Base-by-base conservation (phyloP, 1,140 invertebrate genomes). In the Drosophila bocki region DNA sequence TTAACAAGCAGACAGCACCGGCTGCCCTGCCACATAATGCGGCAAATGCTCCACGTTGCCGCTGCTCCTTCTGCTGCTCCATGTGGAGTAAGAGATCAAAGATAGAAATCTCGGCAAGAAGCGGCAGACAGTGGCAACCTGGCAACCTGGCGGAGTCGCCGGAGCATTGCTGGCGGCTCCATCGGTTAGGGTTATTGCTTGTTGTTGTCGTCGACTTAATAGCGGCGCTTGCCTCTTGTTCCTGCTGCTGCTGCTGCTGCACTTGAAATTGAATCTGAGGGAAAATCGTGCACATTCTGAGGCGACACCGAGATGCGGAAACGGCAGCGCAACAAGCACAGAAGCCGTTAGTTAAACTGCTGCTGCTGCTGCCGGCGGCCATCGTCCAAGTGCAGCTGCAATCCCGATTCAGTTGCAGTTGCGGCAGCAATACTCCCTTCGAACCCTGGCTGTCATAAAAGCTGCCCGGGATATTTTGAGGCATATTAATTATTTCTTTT, bases 21-120 rank as follows among this genome's bases (percentile, higher is more conserved):
- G 51, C 67, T 65, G 64, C 78, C 61, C 82, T 68, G 56, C 64
- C 60, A 81, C 70, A 74, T 74, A 74, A 74, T 75, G 70, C 70
- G 70, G 72, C 72, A 57, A 62, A 42, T 41, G 70, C 57, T 59
- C 67, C 67, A 45, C 67, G 65, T 59, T 65, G 76, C 51, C 47
- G 62, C 9, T 53, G 54, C 11, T 65, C 57, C 47, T 79, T 75
- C 75, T 65, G 51, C 83, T 56, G 54, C 75, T 77, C 56, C 75
- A 87, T 87, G 84, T 87, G 84, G 84, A 87, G 84, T 87, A 87
- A 87, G 84, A 87, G 84, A 87, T 87, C 84, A 87, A 87, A 87
- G 84, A 87, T 87, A 87, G 84, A 88, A 87, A 87, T 87, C 84
- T 87, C 80, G 74, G 84, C 85, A 88, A 87, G 84, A 87, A 87